These are phyloP conservation scores for Menidia menidia DNA, from an alignment of 2,797 vertebrate genomes.

Conservation along the genomic window DNA sequence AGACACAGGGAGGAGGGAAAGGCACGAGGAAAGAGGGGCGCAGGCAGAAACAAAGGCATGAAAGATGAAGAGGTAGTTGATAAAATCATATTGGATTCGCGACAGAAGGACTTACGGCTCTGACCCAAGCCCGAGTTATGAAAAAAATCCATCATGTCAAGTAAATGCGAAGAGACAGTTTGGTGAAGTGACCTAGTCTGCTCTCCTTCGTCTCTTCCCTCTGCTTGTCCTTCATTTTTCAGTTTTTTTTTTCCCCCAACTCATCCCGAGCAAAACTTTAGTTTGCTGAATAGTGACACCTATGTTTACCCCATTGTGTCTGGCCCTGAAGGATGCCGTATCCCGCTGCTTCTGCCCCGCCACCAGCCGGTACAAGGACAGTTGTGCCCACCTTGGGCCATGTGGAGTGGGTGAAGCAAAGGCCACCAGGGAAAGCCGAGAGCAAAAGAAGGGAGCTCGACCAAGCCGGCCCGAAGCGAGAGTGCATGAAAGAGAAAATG, in stretches of 20 bases:
- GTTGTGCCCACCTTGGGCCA: constrained; percentile 67
- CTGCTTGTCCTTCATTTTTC: constrained; percentile 32
- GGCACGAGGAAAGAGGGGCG: constrained; percentile 19
- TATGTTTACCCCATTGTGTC: constrained; percentile 41
- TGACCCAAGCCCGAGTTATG: constrained; percentile 40
- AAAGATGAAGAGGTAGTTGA: constrained; percentile 50
- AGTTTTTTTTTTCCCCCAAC: constrained; percentile 35
- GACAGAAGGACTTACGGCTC: constrained; percentile 22
- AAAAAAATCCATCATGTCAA: constrained; percentile 41
- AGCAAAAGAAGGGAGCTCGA: constrained; percentile 62
- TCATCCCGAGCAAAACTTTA: constrained; percentile 57
- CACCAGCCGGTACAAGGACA: constrained; percentile 74
- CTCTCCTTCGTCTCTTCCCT: constrained; percentile 35
- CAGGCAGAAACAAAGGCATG: constrained; percentile 46
- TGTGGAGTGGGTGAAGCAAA: constrained; percentile 57
- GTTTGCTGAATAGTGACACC: constrained; percentile 52
- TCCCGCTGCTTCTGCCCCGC: constrained; percentile 61
- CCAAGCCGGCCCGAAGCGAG: constrained; percentile 55
- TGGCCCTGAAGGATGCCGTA: constrained; percentile 58
- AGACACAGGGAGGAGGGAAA: constrained; percentile 18
- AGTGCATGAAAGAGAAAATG: constrained; percentile 72
- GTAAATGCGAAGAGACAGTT: constrained; percentile 42
- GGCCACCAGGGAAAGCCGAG: constrained; percentile 52
- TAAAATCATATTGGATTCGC: constrained; percentile 55
- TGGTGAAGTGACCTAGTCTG: constrained; percentile 29